Conservation (phyloP, 2,113 vertebrate species). For the Perognathus longimembris region DNA sequence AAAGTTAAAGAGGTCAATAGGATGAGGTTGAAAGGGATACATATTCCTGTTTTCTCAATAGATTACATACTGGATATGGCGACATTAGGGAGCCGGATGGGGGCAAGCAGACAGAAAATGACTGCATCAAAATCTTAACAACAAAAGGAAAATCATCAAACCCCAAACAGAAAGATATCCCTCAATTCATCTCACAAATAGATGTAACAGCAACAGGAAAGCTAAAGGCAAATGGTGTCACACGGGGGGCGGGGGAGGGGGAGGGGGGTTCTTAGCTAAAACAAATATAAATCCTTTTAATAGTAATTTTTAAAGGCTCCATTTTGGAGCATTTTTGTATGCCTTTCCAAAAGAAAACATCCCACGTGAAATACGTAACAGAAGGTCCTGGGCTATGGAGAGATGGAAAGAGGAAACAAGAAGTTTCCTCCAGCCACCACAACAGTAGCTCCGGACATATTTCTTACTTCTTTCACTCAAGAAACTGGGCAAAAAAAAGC, state of each 20-base stretch:
- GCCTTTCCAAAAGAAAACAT: too few species aligned
- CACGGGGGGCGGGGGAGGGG: too few species aligned
- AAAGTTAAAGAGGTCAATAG: background rate
- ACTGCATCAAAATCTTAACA: background rate
- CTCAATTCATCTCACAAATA: background rate
- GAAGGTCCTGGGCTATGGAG: background rate
- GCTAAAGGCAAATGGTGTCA: background rate
- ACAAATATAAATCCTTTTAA: too few species aligned
- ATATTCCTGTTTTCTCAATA: constrained; percentile 8
- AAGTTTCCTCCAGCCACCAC: background rate
- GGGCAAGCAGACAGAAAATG: background rate
- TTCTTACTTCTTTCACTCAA: background rate
- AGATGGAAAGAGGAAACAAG: background rate
- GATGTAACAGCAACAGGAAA: background rate
- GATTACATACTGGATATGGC: background rate
- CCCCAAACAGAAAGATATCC: background rate
- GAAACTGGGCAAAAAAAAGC: background rate
- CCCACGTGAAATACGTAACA: too few species aligned
- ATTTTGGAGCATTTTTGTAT: too few species aligned
- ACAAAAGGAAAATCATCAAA: background rate
- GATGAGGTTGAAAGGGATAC: background rate
- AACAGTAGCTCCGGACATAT: background rate
- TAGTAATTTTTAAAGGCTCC: too few species aligned
- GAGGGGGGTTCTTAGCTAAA: background rate
- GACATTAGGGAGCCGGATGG: background rate